A percentile compares a stretch with the other conserved stretches of the same genome.
phyloP scores from a whole-genome alignment of 2,113 vertebrate species.

The Nyctibius bracteatus region DNA sequence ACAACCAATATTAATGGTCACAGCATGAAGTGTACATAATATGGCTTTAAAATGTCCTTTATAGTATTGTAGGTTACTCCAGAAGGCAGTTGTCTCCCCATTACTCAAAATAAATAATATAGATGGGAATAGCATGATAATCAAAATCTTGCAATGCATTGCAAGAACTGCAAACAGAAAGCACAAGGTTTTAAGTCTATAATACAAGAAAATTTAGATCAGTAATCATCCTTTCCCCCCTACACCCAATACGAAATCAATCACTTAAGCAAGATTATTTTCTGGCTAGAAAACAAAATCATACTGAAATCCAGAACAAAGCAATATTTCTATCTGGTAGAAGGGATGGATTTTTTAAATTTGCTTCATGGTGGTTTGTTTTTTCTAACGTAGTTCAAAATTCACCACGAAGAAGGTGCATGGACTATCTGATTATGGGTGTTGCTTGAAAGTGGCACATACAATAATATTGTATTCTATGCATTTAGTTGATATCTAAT shows the following conservation, averaged over 20 bases:
- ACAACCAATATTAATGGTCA: not conserved
- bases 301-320: not conserved
- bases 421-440: accelerated
- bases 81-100: not conserved
- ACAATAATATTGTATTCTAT: not conserved
- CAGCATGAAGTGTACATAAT: not conserved
- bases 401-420: not conserved
- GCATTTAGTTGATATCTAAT: not conserved
- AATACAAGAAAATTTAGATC: not conserved
- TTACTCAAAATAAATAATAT: not conserved
- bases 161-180: not conserved
- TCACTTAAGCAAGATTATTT: not conserved
- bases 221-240: not conserved
- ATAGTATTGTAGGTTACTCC: not conserved
- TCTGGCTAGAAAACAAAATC: not conserved
- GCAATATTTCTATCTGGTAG: not conserved
- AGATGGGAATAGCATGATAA: not conserved
- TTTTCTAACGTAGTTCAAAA: not conserved
- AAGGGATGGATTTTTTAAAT: not conserved
- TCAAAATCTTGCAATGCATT: not conserved
- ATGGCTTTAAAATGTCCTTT: not conserved
- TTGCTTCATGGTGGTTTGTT: not conserved
- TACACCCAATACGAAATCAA: not conserved
- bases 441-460: not conserved
- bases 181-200: not conserved